Percentiles rank a stretch among this genome's conserved stretches.
Conservation (phyloP, 2,113 vertebrate genomes). For the Copsychus sechellarum region DNA sequence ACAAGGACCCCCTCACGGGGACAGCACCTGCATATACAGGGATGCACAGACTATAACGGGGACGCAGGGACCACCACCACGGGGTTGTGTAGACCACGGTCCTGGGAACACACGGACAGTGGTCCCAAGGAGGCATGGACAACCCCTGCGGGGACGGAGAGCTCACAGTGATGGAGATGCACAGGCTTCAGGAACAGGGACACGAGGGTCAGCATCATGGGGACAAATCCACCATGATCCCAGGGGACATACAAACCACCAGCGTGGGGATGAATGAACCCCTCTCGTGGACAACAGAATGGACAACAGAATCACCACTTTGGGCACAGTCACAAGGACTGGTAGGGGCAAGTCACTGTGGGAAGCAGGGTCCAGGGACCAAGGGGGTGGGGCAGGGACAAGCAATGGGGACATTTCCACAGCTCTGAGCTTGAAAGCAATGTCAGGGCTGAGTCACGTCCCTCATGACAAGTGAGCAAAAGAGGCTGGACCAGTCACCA, state of each 20-base stretch:
- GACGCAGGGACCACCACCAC: background rate
- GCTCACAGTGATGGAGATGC: rapidly evolving
- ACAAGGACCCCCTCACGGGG: background rate
- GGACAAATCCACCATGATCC: background rate
- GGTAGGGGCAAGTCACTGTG: background rate
- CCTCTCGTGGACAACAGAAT: background rate
- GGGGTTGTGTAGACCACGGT: rapidly evolving
- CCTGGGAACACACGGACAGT: background rate
- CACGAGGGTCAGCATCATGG: background rate
- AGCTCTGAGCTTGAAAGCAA: background rate
- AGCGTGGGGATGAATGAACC: background rate
- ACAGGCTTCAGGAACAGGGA: background rate
- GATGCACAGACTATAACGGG: background rate
- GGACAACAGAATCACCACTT: background rate
- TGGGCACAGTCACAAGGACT: background rate
- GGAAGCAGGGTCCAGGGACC: background rate
- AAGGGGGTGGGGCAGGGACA: background rate
- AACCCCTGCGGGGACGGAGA: background rate
- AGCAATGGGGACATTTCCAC: background rate
- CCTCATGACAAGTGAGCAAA: background rate
- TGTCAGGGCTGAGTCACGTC: background rate
- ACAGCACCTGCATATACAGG: background rate
- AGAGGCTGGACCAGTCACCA: background rate
- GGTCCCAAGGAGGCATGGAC: background rate
- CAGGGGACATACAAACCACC: background rate